Conservation (phyloP, 2,888 invertebrate genomes). For the Entomobrya multifasciata region DNA sequence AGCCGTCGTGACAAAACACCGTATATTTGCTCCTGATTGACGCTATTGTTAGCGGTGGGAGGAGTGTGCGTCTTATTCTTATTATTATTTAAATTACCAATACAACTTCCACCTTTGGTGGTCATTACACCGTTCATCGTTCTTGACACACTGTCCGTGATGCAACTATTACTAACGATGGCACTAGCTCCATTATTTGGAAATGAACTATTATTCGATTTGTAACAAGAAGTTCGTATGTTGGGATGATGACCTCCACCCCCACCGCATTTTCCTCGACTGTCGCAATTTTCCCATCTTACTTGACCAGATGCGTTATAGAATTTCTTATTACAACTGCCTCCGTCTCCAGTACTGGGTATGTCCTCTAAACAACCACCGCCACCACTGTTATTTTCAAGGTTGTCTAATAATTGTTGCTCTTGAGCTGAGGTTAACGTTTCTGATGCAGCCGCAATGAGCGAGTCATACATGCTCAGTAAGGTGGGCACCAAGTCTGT, state of each 20-base stretch:
- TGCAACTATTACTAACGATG: conserved; percentile 32
- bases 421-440: conserved; percentile 66
- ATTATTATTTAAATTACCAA: conserved; percentile 73
- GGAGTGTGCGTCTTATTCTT: conserved; percentile 66
- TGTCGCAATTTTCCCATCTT: conserved; percentile 67
- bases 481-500: conserved; percentile 91
- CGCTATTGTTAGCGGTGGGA: conserved; percentile 59
- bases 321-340: neutral
- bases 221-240: conserved; percentile 51
- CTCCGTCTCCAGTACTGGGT: neutral
- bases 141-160: conserved; percentile 11
- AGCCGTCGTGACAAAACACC: conserved; percentile 68
- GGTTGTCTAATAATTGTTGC: conserved; percentile 67
- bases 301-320: conserved; percentile 66
- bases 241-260: conserved; percentile 59
- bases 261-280: conserved; percentile 56
- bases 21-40: conserved; percentile 64
- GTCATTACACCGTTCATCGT: conserved; percentile 69
- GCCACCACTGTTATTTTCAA: conserved; percentile 60
- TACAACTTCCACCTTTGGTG: conserved; percentile 60
- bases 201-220: conserved; percentile 44
- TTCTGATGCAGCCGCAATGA: conserved; percentile 82
- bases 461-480: conserved; percentile 92
- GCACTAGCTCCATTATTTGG: conserved; percentile 60
- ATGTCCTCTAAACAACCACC: conserved; percentile 46